Evolutionary conservation across 2,797 vertebrate genomes (phyloP).

Genomic region (Manis javanica): DNA sequence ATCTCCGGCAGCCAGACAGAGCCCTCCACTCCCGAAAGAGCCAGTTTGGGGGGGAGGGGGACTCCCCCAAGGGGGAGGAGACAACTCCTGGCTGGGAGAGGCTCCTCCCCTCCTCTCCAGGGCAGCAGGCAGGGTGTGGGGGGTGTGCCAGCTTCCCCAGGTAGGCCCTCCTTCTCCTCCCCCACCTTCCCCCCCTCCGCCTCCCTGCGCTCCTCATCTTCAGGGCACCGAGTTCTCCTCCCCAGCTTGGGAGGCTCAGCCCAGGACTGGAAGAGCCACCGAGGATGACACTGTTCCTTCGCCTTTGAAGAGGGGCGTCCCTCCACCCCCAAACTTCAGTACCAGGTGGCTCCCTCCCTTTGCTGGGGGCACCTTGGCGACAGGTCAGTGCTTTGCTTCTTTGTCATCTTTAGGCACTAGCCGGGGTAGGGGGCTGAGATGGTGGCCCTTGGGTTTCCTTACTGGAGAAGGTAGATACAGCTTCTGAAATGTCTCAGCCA

Average conservation of each 20-base stretch:
- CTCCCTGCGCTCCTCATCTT: neutral
- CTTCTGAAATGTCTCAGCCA: neutral
- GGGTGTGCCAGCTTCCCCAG: slow-evolving; percentile 79
- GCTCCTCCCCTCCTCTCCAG: slow-evolving; percentile 81
- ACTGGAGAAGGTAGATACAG: neutral
- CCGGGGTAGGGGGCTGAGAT: neutral
- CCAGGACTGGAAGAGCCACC: slow-evolving; percentile 69
- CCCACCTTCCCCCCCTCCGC: neutral
- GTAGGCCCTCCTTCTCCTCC: slow-evolving; percentile 79
- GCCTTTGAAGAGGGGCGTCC: slow-evolving; percentile 83
- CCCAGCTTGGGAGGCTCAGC: slow-evolving; percentile 80
- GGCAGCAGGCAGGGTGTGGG: slow-evolving; percentile 65
- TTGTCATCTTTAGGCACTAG: neutral
- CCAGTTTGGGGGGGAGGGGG: slow-evolving; percentile 73
- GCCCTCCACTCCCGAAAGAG: slow-evolving; percentile 44
- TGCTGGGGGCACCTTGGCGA: slow-evolving; percentile 54
- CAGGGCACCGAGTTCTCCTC: slow-evolving; percentile 57
- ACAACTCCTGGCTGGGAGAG: slow-evolving; percentile 77
- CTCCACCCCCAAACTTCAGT: slow-evolving; percentile 68
- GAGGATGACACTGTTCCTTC: slow-evolving; percentile 81
- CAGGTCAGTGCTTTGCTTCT: slow-evolving; percentile 71
- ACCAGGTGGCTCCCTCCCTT: slow-evolving; percentile 62
- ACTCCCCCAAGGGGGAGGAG: slow-evolving; percentile 80
- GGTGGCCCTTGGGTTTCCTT: neutral
- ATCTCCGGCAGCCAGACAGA: slow-evolving; percentile 36